phyloP scores from a whole-genome alignment of 2,888 invertebrate species.

The Dione vanillae region DNA sequence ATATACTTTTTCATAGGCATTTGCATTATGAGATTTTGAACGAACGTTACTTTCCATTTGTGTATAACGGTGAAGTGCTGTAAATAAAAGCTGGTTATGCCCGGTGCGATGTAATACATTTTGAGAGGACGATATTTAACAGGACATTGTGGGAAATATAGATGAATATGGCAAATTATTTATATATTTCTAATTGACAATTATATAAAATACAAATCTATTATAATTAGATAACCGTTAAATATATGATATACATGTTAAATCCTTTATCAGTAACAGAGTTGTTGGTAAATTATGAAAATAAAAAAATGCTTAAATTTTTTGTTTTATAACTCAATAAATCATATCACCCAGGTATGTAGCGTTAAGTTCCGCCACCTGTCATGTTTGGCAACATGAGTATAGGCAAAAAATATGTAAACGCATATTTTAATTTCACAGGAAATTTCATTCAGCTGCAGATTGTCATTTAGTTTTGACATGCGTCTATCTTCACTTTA shows the following conservation, averaged over 20 bases:
- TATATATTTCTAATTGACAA: too few species aligned
- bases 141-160: not conserved
- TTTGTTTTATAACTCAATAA: too few species aligned
- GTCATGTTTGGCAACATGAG: not conserved
- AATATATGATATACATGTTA: too few species aligned
- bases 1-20: slow-evolving; percentile 23
- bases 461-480: slow-evolving; percentile 22
- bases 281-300: too few species aligned
- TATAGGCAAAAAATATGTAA: not conserved
- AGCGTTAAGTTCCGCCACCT: not conserved
- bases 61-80: slow-evolving; percentile 10
- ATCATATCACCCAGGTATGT: not conserved
- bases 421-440: not conserved
- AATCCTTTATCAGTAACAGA: too few species aligned
- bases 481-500: slow-evolving; percentile 26
- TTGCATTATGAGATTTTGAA: slow-evolving; percentile 22
- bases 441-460: slow-evolving; percentile 13
- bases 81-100: not conserved
- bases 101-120: not conserved
- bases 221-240: too few species aligned
- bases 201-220: too few species aligned
- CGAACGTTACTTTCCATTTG: slow-evolving; percentile 15
- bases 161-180: too few species aligned
- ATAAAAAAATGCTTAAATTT: too few species aligned
- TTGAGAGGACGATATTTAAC: too few species aligned